phyloP scores from a whole-genome alignment of 1,140 invertebrate species.

The Tetragonula clypearis region DNA sequence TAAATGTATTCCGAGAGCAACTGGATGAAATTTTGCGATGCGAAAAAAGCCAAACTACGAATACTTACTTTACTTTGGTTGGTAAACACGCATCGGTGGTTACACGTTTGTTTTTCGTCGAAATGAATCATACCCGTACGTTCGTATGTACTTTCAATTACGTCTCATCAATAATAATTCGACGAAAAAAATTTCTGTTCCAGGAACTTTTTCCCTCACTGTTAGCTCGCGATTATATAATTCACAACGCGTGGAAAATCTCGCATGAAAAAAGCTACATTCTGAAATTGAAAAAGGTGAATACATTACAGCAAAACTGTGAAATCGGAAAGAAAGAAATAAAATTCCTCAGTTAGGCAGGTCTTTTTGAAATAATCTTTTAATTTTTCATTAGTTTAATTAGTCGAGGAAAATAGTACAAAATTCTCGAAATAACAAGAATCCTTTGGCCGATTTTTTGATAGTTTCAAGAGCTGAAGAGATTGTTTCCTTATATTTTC shows the following conservation, averaged over 20 bases:
- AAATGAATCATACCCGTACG: neutral
- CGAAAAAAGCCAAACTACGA: neutral
- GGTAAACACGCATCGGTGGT: neutral
- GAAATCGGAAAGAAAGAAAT: neutral
- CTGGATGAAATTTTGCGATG: constrained; percentile 18
- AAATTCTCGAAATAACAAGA: neutral
- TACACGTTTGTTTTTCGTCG: constrained; percentile 6
- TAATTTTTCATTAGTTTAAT: neutral
- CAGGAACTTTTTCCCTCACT: neutral
- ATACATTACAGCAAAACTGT: neutral
- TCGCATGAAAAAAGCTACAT: neutral
- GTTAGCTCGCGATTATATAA: neutral
- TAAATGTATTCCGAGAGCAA: neutral
- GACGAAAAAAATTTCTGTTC: neutral
- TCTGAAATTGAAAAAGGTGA: neutral
- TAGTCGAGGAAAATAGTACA: neutral
- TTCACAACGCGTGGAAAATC: neutral
- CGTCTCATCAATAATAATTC: neutral
- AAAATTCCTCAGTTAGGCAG: neutral
- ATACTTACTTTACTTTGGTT: constrained; percentile 42
- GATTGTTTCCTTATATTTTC: neutral
- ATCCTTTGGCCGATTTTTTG: neutral
- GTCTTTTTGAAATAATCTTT: neutral
- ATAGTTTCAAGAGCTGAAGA: neutral
- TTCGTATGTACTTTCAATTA: constrained; percentile 10